These are phyloP conservation scores for Thermophis baileyi DNA, from an alignment of 2,113 vertebrate genomes.

Conservation along the genomic window DNA sequence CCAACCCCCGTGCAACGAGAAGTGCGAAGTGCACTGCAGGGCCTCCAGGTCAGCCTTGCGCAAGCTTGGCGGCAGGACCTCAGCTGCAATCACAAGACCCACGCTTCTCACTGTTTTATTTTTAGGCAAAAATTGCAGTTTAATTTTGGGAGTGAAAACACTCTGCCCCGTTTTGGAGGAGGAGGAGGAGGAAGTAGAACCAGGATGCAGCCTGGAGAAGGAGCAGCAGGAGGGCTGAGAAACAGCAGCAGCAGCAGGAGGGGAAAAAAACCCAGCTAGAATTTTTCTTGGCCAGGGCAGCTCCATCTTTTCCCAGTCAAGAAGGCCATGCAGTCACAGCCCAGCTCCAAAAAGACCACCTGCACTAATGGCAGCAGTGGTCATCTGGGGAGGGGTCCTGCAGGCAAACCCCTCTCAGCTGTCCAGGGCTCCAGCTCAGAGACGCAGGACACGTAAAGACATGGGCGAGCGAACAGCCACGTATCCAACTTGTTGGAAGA, in stretches of 20 bases:
- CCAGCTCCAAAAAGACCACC: not conserved
- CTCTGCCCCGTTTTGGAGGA: not conserved
- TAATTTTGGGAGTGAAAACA: not conserved
- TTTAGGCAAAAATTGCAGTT: conserved; percentile 54
- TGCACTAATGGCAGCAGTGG: not conserved
- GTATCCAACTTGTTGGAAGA: not conserved
- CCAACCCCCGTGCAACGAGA: fast-evolving
- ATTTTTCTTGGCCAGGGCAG: not conserved
- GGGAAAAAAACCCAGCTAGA: not conserved
- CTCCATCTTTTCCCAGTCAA: not conserved
- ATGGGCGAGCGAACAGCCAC: not conserved
- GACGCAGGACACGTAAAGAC: not conserved
- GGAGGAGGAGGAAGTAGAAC: not conserved
- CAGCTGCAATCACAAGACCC: not conserved
- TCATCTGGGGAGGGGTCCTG: not conserved
- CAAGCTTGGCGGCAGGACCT: not conserved
- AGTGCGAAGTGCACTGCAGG: not conserved
- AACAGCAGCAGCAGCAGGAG: not conserved
- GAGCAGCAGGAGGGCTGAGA: not conserved
- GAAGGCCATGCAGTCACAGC: not conserved
- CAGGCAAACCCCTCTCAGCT: not conserved
- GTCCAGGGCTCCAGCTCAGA: not conserved
- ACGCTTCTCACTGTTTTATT: conserved; percentile 34
- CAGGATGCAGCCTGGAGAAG: too few species aligned
- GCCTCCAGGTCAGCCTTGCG: not conserved